Evolutionary conservation across 2,797 vertebrate species (phyloP), one percentile per base, ranked within the genome.

Genomic region (Sparus aurata): DNA sequence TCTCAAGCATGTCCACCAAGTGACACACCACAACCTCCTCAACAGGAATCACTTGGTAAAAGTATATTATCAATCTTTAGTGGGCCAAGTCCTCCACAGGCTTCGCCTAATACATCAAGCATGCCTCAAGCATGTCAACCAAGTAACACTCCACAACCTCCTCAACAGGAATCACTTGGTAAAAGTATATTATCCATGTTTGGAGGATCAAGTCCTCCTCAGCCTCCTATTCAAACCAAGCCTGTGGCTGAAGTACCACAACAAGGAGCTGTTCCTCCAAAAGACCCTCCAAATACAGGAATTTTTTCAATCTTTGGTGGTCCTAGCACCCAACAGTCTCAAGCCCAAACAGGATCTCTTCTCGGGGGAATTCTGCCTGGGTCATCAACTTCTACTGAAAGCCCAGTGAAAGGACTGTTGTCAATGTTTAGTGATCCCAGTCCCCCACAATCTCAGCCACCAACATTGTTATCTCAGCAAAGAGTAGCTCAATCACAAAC

Each of bases 141-240:
- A 79, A 87, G 34, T 78, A 57, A 67, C 76, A 18, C 78, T 73
- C 74, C 79, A 85, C 85, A 87, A 77, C 80, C 88, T 53, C 83
- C 88, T 73, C 90, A 86, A 73, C 90, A 91, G 46, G 93, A 94
- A 83, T 85, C 88, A 41, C 63, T 93, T 49, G 90, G 94, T 80
- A 96, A 91, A 89, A 95, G 91, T 91, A 77, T 97, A 79, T 92
- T 97, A 66, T 96, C 97, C 57, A 96, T 97, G 79, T 96, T 98
- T 92, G 91, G 88, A 68, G 86, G 80, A 74, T 88, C 95, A 73
- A 88, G 82, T 82, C 68, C 89, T 74, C 17, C 73, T 18, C 79
- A 82, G 1, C 65, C 88, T 45, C 30, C 89, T 63, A 46, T 82
- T 55, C 87, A 92, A 80, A 61, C 73, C 3, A 92, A 88, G 30